Conservation (phyloP, 2,888 invertebrate genomes). For the Yponomeuta sedellus region DNA sequence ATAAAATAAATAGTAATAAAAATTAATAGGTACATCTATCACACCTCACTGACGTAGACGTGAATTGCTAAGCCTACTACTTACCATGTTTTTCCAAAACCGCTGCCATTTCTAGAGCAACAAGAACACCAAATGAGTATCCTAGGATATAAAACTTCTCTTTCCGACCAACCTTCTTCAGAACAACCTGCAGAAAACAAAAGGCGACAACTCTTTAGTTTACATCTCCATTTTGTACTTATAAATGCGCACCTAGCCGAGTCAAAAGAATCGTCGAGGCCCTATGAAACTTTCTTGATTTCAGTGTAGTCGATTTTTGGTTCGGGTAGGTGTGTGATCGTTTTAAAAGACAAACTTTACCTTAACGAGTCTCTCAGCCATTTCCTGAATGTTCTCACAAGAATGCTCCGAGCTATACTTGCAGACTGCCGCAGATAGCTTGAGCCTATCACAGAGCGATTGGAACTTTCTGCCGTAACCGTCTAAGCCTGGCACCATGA, state of each 20-base stretch:
- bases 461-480: constrained; percentile 7
- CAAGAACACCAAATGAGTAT: constrained; percentile 21
- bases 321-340: neutral
- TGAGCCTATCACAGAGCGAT: constrained; percentile 10
- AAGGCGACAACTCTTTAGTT: neutral
- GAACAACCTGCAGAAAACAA: constrained; percentile 14
- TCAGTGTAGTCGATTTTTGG: neutral
- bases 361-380: neutral
- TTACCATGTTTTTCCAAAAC: constrained; percentile 22
- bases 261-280: no score
- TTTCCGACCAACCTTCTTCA: constrained; percentile 17
- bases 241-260: no score
- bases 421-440: neutral
- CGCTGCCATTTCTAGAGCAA: constrained; percentile 22
- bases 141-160: constrained; percentile 22
- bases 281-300: no score
- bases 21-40: no score
- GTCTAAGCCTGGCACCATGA: constrained; percentile 16
- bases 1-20: no score
- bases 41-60: no score
- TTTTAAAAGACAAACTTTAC: neutral
- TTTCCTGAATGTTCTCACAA: neutral
- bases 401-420: neutral
- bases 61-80: constrained; percentile 1
- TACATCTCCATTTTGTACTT: neutral